These are phyloP conservation scores for Cyphomyrus discorhynchus DNA, from an alignment of 2,113 vertebrate species.

Conservation along the genomic window DNA sequence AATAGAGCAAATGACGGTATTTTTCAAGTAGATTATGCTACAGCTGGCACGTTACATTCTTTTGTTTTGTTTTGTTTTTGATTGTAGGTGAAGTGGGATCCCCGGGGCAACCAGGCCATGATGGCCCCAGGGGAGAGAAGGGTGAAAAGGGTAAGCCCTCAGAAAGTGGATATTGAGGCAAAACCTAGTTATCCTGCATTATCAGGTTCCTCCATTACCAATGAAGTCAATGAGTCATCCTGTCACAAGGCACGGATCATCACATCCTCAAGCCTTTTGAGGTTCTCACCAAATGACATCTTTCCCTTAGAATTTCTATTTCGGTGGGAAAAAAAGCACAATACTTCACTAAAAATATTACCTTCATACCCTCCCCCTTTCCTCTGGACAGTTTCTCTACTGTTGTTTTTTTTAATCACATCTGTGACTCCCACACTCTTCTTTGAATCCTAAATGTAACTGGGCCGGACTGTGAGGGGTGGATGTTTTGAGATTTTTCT, in stretches of 20 bases:
- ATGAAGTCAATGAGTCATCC: neutral
- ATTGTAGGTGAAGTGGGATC: constrained; percentile 71
- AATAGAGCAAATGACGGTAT: neutral
- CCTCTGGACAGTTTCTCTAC: neutral
- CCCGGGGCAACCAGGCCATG: constrained; percentile 45
- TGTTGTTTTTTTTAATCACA: neutral
- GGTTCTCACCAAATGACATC: neutral
- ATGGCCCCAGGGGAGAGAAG: constrained; percentile 72
- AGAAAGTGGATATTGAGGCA: neutral
- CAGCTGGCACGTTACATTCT: neutral
- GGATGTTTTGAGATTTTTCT: neutral
- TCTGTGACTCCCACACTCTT: neutral
- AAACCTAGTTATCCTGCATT: neutral
- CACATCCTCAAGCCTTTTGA: neutral
- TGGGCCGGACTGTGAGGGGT: neutral
- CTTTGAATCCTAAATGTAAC: neutral
- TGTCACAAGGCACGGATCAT: neutral
- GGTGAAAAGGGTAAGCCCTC: constrained; percentile 57
- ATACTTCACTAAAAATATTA: neutral
- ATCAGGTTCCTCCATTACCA: neutral
- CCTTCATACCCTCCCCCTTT: neutral
- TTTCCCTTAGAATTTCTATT: neutral
- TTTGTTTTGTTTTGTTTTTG: neutral
- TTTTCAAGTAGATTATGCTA: neutral
- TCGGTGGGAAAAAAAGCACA: neutral